These are phyloP conservation scores for Halcyon chelicuti DNA, from an alignment of 2,797 vertebrate genomes.

Conservation along the genomic window DNA sequence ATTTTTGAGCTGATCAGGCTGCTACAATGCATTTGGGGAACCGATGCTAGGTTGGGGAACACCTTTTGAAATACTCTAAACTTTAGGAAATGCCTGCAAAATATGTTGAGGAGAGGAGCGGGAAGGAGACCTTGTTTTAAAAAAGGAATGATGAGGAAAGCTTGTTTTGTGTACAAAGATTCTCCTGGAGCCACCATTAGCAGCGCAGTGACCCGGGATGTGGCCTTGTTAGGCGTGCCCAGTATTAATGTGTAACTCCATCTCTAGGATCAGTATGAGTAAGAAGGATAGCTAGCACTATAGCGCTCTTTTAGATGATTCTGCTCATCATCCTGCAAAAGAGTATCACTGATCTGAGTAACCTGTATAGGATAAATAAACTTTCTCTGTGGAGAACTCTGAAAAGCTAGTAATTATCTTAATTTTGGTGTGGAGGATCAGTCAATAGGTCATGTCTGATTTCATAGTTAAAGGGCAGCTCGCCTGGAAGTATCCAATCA, in stretches of 20 bases:
- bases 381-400: not conserved
- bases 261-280: not conserved
- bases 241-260: not conserved
- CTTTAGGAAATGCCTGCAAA: not conserved
- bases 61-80: not conserved
- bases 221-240: not conserved
- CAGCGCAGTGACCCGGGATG: not conserved
- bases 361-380: not conserved
- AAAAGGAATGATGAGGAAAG: not conserved
- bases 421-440: slow-evolving; percentile 48
- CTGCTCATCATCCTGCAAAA: not conserved
- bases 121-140: not conserved
- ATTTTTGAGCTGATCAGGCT: not conserved
- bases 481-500: slow-evolving; percentile 6
- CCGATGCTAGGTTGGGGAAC: not conserved
- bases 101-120: not conserved
- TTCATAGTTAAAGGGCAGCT: slow-evolving; percentile 81
- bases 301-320: not conserved
- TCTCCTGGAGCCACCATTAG: not conserved
- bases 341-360: not conserved
- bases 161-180: not conserved
- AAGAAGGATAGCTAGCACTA: not conserved
- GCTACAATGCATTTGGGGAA: not conserved
- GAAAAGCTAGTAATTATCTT: slow-evolving; percentile 51
- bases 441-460: slow-evolving; percentile 86